phyloP scores from a whole-genome alignment of 2,888 invertebrate species.

The Dasysyrphus albostriatus region DNA sequence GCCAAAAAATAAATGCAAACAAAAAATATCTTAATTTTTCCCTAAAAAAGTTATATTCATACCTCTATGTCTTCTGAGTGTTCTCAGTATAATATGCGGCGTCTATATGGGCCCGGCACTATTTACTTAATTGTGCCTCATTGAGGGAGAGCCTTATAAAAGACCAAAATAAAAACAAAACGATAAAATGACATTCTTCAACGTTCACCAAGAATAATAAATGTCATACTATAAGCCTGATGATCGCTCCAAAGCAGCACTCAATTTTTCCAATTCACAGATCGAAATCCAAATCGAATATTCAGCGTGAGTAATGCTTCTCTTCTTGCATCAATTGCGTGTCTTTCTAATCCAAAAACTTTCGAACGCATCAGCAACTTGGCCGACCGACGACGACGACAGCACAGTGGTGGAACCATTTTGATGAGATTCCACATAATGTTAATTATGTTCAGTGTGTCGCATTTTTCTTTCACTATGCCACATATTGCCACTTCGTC shows the following conservation, averaged over 20 bases:
- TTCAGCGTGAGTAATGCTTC: constrained; percentile 43
- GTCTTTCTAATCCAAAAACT: constrained; percentile 41
- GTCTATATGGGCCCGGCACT: neutral
- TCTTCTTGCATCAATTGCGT: constrained; percentile 25
- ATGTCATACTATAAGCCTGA: constrained; percentile 41
- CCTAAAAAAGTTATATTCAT: constrained; percentile 1
- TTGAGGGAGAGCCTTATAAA: constrained; percentile 9
- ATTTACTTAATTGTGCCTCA: constrained; percentile 1
- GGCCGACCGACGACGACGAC: neutral
- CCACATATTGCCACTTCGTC: neutral
- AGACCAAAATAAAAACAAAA: neutral
- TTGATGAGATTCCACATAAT: constrained; percentile 33
- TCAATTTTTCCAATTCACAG: constrained; percentile 33
- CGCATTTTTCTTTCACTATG: constrained; percentile 57
- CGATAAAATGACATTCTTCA: constrained; percentile 55
- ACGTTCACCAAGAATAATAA: constrained; percentile 39
- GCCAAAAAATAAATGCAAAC: constrained; percentile 2
- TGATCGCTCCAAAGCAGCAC: constrained; percentile 46
- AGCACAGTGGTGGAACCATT: constrained; percentile 17
- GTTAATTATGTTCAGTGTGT: constrained; percentile 62
- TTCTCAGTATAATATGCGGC: neutral
- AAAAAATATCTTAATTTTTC: neutral
- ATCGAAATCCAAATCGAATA: constrained; percentile 41
- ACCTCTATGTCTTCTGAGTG: neutral
- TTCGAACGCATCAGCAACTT: constrained; percentile 22